A percentile compares a stretch with the other conserved stretches of the same genome.
Conservation (phyloP, 2,113 vertebrate genomes). For the Microtus montanus region DNA sequence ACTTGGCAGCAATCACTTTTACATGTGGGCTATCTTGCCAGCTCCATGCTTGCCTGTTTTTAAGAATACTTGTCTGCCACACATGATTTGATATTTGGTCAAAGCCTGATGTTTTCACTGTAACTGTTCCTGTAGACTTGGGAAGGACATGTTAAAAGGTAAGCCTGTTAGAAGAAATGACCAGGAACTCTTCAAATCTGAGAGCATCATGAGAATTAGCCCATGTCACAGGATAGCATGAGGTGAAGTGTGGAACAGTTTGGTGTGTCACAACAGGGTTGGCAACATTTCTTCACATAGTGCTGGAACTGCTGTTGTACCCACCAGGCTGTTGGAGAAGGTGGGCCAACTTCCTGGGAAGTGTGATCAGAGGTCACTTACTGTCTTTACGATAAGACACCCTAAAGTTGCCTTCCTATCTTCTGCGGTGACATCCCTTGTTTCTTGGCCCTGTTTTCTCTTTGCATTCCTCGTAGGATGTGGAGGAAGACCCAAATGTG, state of each 20-base stretch:
- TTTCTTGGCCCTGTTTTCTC: conserved; percentile 14
- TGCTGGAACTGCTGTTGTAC: not conserved
- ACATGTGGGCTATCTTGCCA: not conserved
- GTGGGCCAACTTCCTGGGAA: not conserved
- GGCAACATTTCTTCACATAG: conserved; percentile 31
- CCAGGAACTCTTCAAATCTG: conserved; percentile 47
- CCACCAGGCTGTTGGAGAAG: not conserved
- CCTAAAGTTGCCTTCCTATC: not conserved
- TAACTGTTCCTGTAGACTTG: not conserved
- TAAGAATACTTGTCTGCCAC: not conserved
- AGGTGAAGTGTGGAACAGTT: not conserved
- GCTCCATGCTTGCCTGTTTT: not conserved
- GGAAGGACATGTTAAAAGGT: not conserved
- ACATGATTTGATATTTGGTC: not conserved
- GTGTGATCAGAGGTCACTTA: not conserved
- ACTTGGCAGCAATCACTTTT: not conserved
- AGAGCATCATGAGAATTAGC: not conserved
- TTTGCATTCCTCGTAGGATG: not conserved
- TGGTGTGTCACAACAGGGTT: conserved; percentile 33
- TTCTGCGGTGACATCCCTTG: not conserved
- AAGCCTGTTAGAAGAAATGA: not conserved
- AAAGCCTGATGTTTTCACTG: not conserved
- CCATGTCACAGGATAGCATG: not conserved
- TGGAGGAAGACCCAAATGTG: not conserved
- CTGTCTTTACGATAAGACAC: not conserved